Evolutionary conservation across 2,888 invertebrate species (phyloP).

Genomic region (Drosophila nr. fundita): DNA sequence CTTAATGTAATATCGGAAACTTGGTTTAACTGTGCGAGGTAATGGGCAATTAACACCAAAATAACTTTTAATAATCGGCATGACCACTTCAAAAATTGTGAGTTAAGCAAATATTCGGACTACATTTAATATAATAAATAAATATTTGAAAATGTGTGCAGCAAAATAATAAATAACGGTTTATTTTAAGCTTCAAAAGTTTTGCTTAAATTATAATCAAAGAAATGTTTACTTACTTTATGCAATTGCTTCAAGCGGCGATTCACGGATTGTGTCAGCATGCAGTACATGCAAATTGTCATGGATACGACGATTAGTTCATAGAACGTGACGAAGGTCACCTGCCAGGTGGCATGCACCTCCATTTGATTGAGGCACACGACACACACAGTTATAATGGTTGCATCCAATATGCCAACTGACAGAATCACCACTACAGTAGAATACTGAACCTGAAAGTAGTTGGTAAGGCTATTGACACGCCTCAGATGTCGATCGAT

Average conservation of each 20-base stretch:
- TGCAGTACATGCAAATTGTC: conserved; percentile 54
- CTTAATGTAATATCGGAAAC: not conserved
- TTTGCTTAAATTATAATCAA: not conserved
- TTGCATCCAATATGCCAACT: conserved; percentile 23
- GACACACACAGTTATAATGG: conserved; percentile 38
- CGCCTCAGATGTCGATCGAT: conserved; percentile 35
- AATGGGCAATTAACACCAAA: not conserved
- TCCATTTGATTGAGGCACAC: conserved; percentile 51
- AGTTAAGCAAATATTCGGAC: not conserved
- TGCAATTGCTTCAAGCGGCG: conserved; percentile 36
- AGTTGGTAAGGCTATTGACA: conserved; percentile 20
- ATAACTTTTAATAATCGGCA: not conserved
- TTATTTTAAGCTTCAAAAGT: not conserved
- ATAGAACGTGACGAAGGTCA: conserved; percentile 46
- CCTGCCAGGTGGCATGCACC: conserved; percentile 57
- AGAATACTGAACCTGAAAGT: conserved; percentile 17
- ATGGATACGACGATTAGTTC: conserved; percentile 56
- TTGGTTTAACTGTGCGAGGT: conserved; percentile 16
- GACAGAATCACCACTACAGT: conserved; percentile 14
- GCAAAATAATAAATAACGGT: not conserved
- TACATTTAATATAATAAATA: not conserved
- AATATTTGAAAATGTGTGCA: not conserved
- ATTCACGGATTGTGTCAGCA: conserved; percentile 47
- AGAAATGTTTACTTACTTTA: conserved; percentile 14
- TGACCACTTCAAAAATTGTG: not conserved